Evolutionary conservation across 1,140 invertebrate species (phyloP), one percentile per base, ranked within the genome.

Genomic region (Drosophila orena): DNA sequence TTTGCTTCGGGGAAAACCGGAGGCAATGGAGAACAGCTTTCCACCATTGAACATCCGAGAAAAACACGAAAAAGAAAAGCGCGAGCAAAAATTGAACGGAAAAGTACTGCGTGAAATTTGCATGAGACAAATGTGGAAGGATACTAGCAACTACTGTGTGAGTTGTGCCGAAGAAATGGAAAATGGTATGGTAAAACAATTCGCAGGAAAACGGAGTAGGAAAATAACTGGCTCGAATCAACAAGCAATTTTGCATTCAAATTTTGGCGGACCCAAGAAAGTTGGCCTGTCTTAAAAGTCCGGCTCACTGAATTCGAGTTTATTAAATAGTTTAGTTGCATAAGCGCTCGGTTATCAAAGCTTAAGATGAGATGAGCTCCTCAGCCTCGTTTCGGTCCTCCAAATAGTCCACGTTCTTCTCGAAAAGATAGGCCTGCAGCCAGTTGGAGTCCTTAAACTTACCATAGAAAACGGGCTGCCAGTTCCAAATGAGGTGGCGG

Each of bases 401-500:
- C 5, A 68, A 50, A 60, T 88, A 88, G 15, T 79, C 57, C 11
- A 49, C 79, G 20, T 84, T 44, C 52, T 64, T 73, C 17, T 73
- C 15, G n/a, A 88, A 88, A 0, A 88, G 35, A 40, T 88, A 88
- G 14, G 61, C 66, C 62, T 88, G 59, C 42, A 60, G 34, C 79
- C 79, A 88, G 10, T 77, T 60, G 10, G 60, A 56, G 3, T 52
- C 12, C 11, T 53, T n/a, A 0, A 43, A 27, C 2, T 91, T 53
- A 0, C 93, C 94, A 0, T 94, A 95, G 60, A 94, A 96, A 0
- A 91, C 91, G 0, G 94, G 79, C 17, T 88, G 85, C 84, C 95
- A 95, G 73, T 96, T 96, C 77, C 95, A 95, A 74, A 96, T 96
- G 3, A 96, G 77, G 40, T 93, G 92, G 2, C 85, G 30, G 3